Evolutionary conservation across 2,888 invertebrate genomes (phyloP).

Genomic region (Acheta domesticus): DNA sequence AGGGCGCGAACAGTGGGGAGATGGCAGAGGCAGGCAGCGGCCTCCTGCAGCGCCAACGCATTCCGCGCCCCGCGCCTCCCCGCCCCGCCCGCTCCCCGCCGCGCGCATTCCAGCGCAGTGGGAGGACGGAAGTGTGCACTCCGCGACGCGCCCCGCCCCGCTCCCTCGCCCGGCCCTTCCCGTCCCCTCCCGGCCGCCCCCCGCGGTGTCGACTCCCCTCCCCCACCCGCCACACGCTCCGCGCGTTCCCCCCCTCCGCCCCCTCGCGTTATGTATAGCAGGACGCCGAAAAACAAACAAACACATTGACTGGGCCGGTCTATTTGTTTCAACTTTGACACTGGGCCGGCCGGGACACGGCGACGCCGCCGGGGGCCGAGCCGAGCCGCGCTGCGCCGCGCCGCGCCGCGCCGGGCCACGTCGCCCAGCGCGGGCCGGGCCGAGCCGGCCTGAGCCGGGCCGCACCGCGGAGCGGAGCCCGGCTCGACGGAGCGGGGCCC

Average conservation of each 20-base stretch:
- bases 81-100: neutral
- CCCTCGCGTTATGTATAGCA: neutral
- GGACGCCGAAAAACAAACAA: conserved; percentile 18
- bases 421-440: neutral
- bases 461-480: neutral
- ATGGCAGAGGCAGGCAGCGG: neutral
- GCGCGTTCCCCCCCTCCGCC: no score
- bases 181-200: neutral
- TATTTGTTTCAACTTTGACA: conserved; percentile 39
- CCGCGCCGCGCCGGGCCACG: neutral
- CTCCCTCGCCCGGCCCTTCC: neutral
- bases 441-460: no score
- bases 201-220: no score
- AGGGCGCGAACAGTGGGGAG: neutral
- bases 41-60: neutral
- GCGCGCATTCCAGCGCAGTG: conserved; percentile 8
- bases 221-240: no score
- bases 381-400: neutral
- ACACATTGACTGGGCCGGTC: conserved; percentile 29
- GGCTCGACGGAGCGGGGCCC: neutral
- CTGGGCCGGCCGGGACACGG: conserved; percentile 7
- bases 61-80: neutral
- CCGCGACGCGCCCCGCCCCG: neutral
- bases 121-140: neutral
- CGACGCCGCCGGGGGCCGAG: neutral